Evolutionary conservation across 2,888 invertebrate species (phyloP), one percentile per base, ranked within the genome.

Genomic region (Mellilla xanthometata): DNA sequence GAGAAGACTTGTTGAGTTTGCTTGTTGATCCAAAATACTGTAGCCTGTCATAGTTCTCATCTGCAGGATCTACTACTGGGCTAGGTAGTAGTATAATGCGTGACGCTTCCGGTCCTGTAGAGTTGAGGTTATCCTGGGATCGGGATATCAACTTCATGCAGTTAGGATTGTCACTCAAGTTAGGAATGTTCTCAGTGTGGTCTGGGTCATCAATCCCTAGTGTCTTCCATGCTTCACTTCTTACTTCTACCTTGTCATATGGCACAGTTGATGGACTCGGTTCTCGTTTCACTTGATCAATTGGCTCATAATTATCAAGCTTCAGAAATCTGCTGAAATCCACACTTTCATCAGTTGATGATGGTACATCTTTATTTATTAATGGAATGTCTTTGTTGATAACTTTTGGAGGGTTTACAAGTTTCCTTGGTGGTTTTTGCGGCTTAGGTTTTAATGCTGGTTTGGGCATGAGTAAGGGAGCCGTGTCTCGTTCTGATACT

Each of bases 201-300:
- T 93, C 92, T 6, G 95, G 92, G 36, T 94, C 93, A 66, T 93
- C 93, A 11, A 95, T 91, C 0, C 96, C 96, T 49, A 95, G 87
- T 0, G 95, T 95, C 69, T 93, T 93, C 96, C 96, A 96, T 5
- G 96, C 96, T 62, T 96, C 94, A 62, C 91, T 94, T 49, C 95
- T 90, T 3, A 94, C 91, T 83, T 95, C 95, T 13, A 96, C 92
- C 67, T 93, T 91, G 67, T 96, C 96, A 75, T 96, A 96, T 65
- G 93, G 91, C 72, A 82, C 80, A 41, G 76, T 76, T 35, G 76
- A 72, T 42, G 83, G 81, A 59, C 81, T 82, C 7, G 66, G 66
- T 56, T 91, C 91, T 49, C 90, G 84, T 45, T 90, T 90, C 2
- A 90, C 83, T 59, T 81, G 81, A 35, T 85, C 85, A 58, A 85